These are phyloP conservation scores for Dendrophyllia cribrosa DNA, from an alignment of 64 coral and sea anemone genomes.

Conservation along the genomic window DNA sequence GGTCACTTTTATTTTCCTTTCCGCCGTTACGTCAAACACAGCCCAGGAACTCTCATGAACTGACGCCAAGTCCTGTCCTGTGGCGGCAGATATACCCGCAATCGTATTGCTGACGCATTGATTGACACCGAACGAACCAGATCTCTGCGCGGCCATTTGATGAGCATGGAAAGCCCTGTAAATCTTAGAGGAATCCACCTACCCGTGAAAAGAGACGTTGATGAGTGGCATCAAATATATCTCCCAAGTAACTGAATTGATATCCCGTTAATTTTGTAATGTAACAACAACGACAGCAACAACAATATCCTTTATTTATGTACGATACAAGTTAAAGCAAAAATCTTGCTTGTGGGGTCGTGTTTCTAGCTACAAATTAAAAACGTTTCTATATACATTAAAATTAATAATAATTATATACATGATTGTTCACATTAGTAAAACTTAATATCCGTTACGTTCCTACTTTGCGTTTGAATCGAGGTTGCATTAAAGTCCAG, in stretches of 20 bases:
- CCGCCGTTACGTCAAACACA: constrained; percentile 26
- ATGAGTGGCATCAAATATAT: background rate
- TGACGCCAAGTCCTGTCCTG: constrained; percentile 58
- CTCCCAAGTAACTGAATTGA: background rate
- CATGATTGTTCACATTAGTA: no score
- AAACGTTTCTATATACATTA: no score
- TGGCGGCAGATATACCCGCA: constrained; percentile 34
- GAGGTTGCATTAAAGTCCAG: no score
- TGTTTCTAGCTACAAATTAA: no score
- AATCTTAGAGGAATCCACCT: constrained; percentile 35
- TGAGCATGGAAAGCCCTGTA: background rate
- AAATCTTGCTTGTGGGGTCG: no score
- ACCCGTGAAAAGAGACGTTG: background rate
- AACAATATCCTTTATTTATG: no score
- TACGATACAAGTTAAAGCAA: no score
- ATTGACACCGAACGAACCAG: constrained; percentile 48
- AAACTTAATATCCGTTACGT: no score
- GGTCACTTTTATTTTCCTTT: background rate
- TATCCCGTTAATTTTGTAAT: no score
- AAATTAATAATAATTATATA: no score
- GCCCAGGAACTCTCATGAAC: constrained; percentile 35
- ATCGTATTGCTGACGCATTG: constrained; percentile 13
- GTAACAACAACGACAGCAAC: no score
- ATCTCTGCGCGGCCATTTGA: constrained; percentile 35
- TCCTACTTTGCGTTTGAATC: no score